phyloP scores from a whole-genome alignment of 2,888 invertebrate genomes.

The Dichetophora obliterata region DNA sequence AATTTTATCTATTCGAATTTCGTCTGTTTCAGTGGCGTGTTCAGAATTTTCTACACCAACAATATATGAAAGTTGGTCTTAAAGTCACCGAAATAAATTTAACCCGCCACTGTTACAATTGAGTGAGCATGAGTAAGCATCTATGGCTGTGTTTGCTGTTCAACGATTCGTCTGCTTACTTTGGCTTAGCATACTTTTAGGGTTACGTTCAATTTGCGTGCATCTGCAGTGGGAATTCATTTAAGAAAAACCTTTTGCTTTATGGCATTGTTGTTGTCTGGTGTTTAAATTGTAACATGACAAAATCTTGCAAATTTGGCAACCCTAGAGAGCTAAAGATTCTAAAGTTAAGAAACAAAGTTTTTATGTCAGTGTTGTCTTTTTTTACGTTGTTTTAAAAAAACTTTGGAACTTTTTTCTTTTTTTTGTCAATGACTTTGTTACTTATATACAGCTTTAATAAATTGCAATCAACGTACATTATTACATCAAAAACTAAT shows the following conservation, averaged over 20 bases:
- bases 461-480: too few relatives aligned
- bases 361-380: not conserved
- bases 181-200: conserved; percentile 37
- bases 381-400: not conserved
- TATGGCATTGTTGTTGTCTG: not conserved
- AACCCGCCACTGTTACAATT: too few relatives aligned
- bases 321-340: conserved; percentile 13
- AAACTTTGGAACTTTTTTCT: too few relatives aligned
- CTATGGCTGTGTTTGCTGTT: conserved; percentile 13
- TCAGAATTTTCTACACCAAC: too few relatives aligned
- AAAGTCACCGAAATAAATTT: too few relatives aligned
- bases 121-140: too few relatives aligned
- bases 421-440: too few relatives aligned
- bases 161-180: conserved; percentile 7
- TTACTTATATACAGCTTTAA: too few relatives aligned
- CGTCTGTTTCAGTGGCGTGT: too few relatives aligned
- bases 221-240: not conserved
- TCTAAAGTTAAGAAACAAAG: not conserved
- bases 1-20: too few relatives aligned
- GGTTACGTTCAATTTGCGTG: conserved; percentile 30
- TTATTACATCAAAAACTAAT: too few relatives aligned
- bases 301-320: conserved; percentile 37
- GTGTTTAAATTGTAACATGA: conserved; percentile 24
- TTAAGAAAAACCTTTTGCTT: not conserved
- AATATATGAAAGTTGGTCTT: too few relatives aligned